Evolutionary conservation across 2,113 vertebrate genomes (phyloP).

Genomic region (Corvus hawaiiensis): DNA sequence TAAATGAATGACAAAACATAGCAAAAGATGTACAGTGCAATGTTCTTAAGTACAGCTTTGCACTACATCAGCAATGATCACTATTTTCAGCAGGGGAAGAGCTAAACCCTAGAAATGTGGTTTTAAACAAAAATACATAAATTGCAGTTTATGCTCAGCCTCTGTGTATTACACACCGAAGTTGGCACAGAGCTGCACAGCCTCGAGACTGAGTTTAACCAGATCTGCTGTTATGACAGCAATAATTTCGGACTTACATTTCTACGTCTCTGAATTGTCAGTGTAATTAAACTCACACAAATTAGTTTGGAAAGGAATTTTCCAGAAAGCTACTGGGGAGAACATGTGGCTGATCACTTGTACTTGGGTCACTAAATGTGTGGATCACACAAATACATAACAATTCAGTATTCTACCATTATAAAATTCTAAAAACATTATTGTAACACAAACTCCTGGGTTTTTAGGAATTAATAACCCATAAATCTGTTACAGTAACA

Average conservation of each 20-base stretch:
- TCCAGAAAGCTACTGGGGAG: not conserved
- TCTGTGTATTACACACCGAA: not conserved
- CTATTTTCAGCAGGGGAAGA: not conserved
- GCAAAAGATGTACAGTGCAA: not conserved
- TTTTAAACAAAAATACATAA: not conserved
- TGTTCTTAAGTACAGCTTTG: constrained; percentile 24
- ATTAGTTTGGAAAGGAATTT: not conserved
- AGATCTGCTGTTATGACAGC: not conserved
- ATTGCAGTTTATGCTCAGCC: not conserved
- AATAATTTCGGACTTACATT: not conserved
- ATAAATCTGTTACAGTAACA: not conserved
- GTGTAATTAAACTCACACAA: not conserved
- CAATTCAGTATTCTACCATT: not conserved
- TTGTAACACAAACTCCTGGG: not conserved
- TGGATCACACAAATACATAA: not conserved
- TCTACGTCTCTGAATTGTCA: not conserved
- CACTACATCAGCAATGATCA: not conserved
- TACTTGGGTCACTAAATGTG: not conserved
- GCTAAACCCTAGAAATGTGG: not conserved
- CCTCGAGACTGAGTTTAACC: not conserved
- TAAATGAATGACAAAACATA: constrained; percentile 39
- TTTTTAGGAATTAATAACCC: not conserved
- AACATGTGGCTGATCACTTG: not conserved
- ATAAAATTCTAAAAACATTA: not conserved
- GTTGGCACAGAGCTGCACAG: not conserved